Base-by-base conservation (phyloP, 2,113 vertebrate genomes). In the Bubo blakistoni region DNA sequence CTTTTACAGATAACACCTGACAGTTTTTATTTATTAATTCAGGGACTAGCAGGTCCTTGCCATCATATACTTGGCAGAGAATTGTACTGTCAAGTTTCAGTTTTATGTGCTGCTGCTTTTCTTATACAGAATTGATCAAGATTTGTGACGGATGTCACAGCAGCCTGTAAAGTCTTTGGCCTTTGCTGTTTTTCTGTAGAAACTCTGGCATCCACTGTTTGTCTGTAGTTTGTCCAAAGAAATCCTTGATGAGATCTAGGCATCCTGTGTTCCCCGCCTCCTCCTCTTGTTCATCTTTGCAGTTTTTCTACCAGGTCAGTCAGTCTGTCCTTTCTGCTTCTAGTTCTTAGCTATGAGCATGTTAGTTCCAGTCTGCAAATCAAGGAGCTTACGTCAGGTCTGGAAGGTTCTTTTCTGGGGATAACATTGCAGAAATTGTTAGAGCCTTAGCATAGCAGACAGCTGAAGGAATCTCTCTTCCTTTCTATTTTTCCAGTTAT, bases 131-230 rank as follows among this genome's bases (percentile, higher is more conserved):
- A 58, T 25, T 66, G 51, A 46, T 86, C 27, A 58, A 74, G 84
- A 92, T 94, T 93, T 95, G 92, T 89, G 69, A 67, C 73, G 40
- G 10, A 10, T 89, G 69, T 87, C 90, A 73, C 69, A 94, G 71
- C 42, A 84, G 13, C 55, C 80, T 87, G 21, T 36, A 62, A 11
- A 78, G 63, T 49, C 40, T 81, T 92, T 61, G 40, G 27, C 49
- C 20, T 72, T 91, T 84, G 25, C 69, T 70, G 18, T 30, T 91
- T 88, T 86, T 34, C 40, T 87, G 69, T 84, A 49, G 81, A 81
- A 91, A 84, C 66, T 86, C 36, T 92, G 86, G 8, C 34, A 70
- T 72, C 36, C 4, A 6, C 13, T 63, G 5, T 54, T 90, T 69
- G n/a, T 66, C 32, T 86, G 34, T 84, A 40, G 34, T 86, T 96